Evolutionary conservation across 2,888 invertebrate species (phyloP).

Genomic region (Acleris cristana): DNA sequence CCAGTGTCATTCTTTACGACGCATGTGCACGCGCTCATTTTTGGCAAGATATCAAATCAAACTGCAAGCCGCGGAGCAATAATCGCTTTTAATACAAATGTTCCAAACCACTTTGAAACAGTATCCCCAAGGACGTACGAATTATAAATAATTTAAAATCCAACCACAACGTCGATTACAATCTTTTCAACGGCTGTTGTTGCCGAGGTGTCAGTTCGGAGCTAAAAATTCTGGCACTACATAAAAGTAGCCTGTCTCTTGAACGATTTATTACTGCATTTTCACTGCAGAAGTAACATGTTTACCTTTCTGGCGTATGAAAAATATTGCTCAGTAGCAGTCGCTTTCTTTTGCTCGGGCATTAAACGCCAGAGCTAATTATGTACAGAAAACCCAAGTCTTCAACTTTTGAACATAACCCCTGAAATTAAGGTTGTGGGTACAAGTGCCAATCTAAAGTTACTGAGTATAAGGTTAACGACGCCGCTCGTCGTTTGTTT

Average conservation of each 20-base stretch:
- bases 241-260: neutral
- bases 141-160: constrained; percentile 49
- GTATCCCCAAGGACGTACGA: constrained; percentile 49
- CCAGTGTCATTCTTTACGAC: constrained; percentile 15
- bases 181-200: constrained; percentile 22
- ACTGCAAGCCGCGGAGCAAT: constrained; percentile 51
- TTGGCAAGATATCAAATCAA: constrained; percentile 69
- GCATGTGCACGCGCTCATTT: constrained; percentile 54
- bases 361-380: constrained; percentile 13
- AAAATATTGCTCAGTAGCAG: too few species aligned
- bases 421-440: constrained; percentile 22
- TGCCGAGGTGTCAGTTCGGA: constrained; percentile 21
- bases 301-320: neutral
- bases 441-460: constrained; percentile 32
- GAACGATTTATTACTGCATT: neutral
- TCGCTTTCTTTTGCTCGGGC: neutral
- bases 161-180: constrained; percentile 28
- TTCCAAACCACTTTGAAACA: constrained; percentile 34
- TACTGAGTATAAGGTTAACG: constrained; percentile 35
- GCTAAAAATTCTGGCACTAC: constrained; percentile 14
- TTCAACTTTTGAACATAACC: constrained; percentile 22
- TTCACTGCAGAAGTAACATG: neutral
- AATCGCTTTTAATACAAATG: constrained; percentile 38
- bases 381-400: constrained; percentile 11
- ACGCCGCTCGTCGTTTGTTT: constrained; percentile 40